Conservation (phyloP, 2,113 vertebrate genomes). For the Raja brachyura region DNA sequence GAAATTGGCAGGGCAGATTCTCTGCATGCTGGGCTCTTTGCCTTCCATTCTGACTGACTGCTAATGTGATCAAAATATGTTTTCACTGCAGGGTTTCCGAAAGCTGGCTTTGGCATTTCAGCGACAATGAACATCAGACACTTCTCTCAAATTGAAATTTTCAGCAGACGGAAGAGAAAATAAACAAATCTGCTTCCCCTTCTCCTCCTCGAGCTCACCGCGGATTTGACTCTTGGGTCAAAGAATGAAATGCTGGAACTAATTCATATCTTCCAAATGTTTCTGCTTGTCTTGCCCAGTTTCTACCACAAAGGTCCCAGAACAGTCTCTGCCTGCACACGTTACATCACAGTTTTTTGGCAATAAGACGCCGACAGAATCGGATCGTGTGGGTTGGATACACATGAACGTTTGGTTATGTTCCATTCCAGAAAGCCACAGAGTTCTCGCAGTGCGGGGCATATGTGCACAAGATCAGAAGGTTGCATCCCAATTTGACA, state of each 20-base stretch:
- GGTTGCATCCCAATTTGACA: neutral
- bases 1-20: neutral
- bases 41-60: conserved; percentile 13
- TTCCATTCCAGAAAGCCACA: neutral
- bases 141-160: neutral
- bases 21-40: neutral
- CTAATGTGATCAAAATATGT: conserved; percentile 12
- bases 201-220: neutral
- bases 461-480: neutral
- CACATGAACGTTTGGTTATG: neutral
- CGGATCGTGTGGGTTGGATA: neutral
- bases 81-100: conserved; percentile 6
- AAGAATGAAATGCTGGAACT: neutral
- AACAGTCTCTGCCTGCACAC: too few relatives aligned
- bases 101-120: neutral
- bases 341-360: neutral
- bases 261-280: neutral
- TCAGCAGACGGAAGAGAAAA: neutral
- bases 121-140: neutral
- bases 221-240: neutral
- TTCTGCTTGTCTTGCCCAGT: neutral
- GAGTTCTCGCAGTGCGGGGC: neutral
- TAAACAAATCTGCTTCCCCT: neutral
- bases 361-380: neutral
- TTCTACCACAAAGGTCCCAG: neutral